Conservation (phyloP, 2,113 vertebrate species). For the Agapornis roseicollis region DNA sequence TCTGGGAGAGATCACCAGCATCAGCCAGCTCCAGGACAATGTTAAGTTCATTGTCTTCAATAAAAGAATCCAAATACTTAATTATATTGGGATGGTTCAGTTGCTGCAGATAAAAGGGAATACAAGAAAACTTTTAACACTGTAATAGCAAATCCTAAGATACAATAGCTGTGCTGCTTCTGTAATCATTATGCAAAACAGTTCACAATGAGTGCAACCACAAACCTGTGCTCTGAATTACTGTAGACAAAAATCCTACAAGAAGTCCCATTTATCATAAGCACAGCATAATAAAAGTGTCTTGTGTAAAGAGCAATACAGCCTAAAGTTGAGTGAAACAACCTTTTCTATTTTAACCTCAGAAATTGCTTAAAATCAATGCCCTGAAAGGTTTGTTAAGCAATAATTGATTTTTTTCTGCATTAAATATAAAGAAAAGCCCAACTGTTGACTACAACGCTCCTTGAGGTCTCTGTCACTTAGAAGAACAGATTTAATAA, state of each 20-base stretch:
- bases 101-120: conserved; percentile 72
- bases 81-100: conserved; percentile 87
- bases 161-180: neutral
- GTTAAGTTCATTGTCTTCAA: conserved; percentile 85
- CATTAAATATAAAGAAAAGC: fast-evolving
- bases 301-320: fast-evolving
- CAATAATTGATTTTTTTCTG: neutral
- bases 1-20: conserved; percentile 83
- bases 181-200: neutral
- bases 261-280: neutral
- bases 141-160: fast-evolving
- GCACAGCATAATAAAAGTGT: neutral
- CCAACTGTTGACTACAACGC: neutral
- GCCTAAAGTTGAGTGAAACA: neutral
- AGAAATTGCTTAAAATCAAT: neutral
- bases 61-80: conserved; percentile 86
- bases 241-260: fast-evolving
- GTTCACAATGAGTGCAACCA: fast-evolving
- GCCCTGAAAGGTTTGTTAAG: neutral
- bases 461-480: neutral
- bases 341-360: neutral
- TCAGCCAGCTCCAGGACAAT: conserved; percentile 85
- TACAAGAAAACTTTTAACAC: fast-evolving
- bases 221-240: neutral
- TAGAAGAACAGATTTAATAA: neutral